Conservation (phyloP, 2,888 invertebrate species). For the Drosophila borealis region DNA sequence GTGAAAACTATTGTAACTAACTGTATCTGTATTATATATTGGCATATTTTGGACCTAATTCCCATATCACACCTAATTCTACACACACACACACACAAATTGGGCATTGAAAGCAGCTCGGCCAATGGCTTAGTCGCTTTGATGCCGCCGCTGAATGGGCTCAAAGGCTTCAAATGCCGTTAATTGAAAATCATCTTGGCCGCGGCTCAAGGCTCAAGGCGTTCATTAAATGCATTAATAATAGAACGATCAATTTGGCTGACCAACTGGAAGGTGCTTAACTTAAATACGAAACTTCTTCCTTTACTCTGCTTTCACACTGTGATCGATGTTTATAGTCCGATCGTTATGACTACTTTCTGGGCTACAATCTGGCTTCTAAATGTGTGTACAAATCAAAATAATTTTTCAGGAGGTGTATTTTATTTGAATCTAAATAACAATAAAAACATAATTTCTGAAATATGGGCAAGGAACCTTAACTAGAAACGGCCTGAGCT, state of each 20-base stretch:
- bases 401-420: neutral
- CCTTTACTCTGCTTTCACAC: too few species aligned
- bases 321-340: too few species aligned
- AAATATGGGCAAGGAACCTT: too few species aligned
- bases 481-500: too few species aligned
- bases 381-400: too few species aligned
- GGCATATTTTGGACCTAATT: slow-evolving; percentile 2
- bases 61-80: neutral
- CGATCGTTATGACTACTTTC: too few species aligned
- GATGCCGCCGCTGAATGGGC: neutral
- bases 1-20: slow-evolving; percentile 1
- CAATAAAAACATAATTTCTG: neutral
- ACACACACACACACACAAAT: neutral
- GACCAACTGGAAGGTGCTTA: too few species aligned
- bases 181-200: neutral
- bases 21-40: slow-evolving; percentile 1
- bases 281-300: too few species aligned
- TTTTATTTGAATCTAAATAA: neutral
- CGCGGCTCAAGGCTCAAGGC: neutral
- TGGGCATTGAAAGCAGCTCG: neutral
- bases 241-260: neutral
- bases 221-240: neutral
- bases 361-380: too few species aligned
- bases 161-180: slow-evolving; percentile 1
- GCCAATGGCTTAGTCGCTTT: neutral